phyloP scores from a whole-genome alignment of 2,113 vertebrate species.

The Nyctereutes procyonoides region DNA sequence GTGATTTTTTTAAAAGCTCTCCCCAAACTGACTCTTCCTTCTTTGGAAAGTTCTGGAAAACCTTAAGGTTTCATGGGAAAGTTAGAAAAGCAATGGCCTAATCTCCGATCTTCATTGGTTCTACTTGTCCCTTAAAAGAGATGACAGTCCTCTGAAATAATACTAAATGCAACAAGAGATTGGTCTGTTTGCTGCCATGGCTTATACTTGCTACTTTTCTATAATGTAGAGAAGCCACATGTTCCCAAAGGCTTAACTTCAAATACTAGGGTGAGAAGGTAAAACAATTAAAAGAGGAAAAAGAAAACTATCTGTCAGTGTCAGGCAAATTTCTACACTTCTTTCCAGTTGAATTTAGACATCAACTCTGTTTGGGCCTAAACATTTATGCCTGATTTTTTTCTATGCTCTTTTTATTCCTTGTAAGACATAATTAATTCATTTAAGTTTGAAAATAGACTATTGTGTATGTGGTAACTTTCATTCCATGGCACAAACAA shows the following conservation, averaged over 20 bases:
- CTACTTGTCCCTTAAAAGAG: not conserved
- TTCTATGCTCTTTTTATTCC: slow-evolving; percentile 35
- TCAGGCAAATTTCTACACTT: slow-evolving; percentile 30
- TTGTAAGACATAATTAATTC: slow-evolving; percentile 69
- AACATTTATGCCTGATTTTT: not conserved
- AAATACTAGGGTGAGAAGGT: not conserved
- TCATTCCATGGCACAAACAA: slow-evolving; percentile 78
- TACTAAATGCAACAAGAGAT: not conserved
- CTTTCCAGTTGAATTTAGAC: slow-evolving; percentile 27
- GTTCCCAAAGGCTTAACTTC: slow-evolving; percentile 29
- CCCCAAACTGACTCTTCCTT: not conserved
- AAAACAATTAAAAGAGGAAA: not conserved
- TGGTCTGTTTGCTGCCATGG: not conserved
- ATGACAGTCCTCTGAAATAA: not conserved
- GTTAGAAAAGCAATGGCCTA: slow-evolving; percentile 20
- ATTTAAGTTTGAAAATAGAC: slow-evolving; percentile 78
- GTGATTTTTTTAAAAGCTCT: not conserved
- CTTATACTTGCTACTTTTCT: not conserved
- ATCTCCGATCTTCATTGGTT: not conserved
- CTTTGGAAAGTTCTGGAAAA: slow-evolving; percentile 7
- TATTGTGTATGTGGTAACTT: slow-evolving; percentile 72
- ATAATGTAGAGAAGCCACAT: not conserved
- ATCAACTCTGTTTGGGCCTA: slow-evolving; percentile 43
- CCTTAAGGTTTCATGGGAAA: not conserved
- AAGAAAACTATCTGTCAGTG: not conserved